Percentiles rank a stretch among this genome's conserved stretches.
Evolutionary conservation across 2,888 invertebrate genomes (phyloP).

Genomic region (Pyrrhosoma nymphula): DNA sequence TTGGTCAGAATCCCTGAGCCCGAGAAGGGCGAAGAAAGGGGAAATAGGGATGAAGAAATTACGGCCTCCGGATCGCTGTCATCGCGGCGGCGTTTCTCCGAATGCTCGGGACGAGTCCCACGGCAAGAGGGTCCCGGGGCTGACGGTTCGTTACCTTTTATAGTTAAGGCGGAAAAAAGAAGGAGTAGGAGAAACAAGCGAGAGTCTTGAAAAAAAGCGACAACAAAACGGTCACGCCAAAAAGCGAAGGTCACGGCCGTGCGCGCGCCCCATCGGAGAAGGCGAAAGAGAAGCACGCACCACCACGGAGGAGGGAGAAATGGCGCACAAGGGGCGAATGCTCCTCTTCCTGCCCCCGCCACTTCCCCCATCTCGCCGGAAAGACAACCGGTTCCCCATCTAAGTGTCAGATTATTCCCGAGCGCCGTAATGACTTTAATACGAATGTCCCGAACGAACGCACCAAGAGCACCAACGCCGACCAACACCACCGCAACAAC

Average conservation of each 20-base stretch:
- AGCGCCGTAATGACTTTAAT: constrained; percentile 11
- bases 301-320: background rate
- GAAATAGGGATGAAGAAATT: no score
- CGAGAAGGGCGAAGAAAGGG: no score
- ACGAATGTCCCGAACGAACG: constrained; percentile 6
- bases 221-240: background rate
- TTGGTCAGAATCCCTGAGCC: no score
- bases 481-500: background rate
- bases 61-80: no score
- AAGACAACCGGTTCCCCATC: background rate
- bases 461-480: background rate
- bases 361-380: background rate
- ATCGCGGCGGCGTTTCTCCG: background rate
- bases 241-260: constrained; percentile 13
- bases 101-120: background rate
- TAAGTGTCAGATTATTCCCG: constrained; percentile 22
- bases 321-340: background rate
- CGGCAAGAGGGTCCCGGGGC: no score
- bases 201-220: background rate
- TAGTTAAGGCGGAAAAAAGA: background rate
- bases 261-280: background rate
- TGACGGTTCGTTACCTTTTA: background rate
- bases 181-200: no score
- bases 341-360: background rate
- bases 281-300: background rate